Evolutionary conservation across 2,113 vertebrate species (phyloP), one percentile per base, ranked within the genome.

Genomic region (Hepsetus odoe): DNA sequence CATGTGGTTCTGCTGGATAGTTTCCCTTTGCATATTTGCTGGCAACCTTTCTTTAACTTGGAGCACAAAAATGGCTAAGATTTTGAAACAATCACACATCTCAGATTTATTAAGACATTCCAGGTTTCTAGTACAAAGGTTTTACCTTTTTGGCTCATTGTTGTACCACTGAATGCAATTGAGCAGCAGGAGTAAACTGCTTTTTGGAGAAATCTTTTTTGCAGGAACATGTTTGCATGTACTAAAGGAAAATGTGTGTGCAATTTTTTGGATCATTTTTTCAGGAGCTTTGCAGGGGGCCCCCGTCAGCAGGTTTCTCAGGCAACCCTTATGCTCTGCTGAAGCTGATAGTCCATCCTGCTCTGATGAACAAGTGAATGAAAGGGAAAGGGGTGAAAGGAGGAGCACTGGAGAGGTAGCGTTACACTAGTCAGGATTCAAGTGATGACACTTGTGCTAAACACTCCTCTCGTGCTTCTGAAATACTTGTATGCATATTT

Each of bases 361-460:
- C 80, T 80, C 81, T 24, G 14, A 85, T 86, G 87, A 87, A 81
- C 79, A 85, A 55, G 85, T 80, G 80, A 86, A 79, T 72, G 74
- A 85, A 85, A 80, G 81, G 83, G 85, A 86, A 74, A 80, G 85
- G 83, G 49, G 66, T 64, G 77, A 81, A 79, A 62, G 56, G 76
- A 91, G 84, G 84, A 86, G 81, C 78, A 77, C 74, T 40, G 80
- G 46, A 74, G 32, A 76, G 85, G 80, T 91, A 87, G 80, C 81
- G 7, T 92, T 92, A 91, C 90, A 88, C 33, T 86, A 83, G 83
- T 24, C 87, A 81, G 70, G 87, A 91, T 85, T 85, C 72, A 38
- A 81, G 85, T 89, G 91, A 90, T 91, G 89, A 92, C 89, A 90
- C 86, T 87, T 88, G 89, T 84, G 82, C 84, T 62, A 56, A 73